Percentiles rank a stretch among this genome's conserved stretches.
Evolutionary conservation across 1,140 invertebrate genomes (phyloP).

Genomic region (Drosophila willistoni): DNA sequence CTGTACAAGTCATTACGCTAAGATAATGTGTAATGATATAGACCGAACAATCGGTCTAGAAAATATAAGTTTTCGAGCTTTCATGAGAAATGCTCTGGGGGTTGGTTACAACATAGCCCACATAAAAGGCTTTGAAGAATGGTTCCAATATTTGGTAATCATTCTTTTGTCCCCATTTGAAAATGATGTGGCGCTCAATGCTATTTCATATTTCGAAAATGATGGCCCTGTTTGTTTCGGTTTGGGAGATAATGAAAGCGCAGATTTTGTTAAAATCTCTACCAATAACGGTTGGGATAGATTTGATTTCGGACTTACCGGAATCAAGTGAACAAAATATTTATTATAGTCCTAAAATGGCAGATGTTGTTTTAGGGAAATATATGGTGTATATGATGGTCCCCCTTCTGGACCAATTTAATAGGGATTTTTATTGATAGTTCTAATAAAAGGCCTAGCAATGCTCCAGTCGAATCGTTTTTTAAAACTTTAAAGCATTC

Average conservation of each 20-base stretch:
- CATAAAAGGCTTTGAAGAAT: background rate
- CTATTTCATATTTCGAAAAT: too few relatives aligned
- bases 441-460: background rate
- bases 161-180: background rate
- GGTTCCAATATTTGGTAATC: background rate
- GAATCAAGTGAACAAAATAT: too few relatives aligned
- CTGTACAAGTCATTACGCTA: conserved; percentile 4
- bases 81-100: background rate
- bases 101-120: background rate
- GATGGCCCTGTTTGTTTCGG: too few relatives aligned
- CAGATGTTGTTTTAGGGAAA: background rate
- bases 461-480: background rate
- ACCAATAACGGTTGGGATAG: background rate
- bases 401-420: background rate
- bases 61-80: background rate
- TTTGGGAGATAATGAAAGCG: too few relatives aligned
- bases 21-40: background rate
- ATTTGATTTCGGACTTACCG: background rate
- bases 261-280: background rate
- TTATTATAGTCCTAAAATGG: background rate
- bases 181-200: background rate
- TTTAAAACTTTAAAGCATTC: background rate
- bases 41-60: background rate
- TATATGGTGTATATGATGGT: background rate
- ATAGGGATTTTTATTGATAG: background rate